Base-by-base conservation (phyloP, 2,797 vertebrate species). In the Phataginus tetradactyla region DNA sequence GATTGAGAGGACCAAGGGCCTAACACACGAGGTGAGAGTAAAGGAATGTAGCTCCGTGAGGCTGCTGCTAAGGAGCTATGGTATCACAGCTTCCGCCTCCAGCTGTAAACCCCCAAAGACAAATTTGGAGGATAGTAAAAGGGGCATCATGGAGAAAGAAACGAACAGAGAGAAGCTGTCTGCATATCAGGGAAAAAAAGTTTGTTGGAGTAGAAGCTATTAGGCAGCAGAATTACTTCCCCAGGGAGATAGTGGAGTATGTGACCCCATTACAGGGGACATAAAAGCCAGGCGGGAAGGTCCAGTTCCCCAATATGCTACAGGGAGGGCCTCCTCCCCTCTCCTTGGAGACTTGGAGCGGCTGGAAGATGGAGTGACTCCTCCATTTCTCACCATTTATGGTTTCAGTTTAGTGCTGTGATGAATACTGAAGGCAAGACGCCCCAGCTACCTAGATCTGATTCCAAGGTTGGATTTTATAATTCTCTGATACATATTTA, bases 81-180 rank as follows among this genome's bases (percentile, higher is more conserved):
- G 23, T 66, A 66, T 87, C 91, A 49, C 7, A 32, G 64, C 51
- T 45, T 89, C 63, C 90, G 90, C 87, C 55, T 94, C 18, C 4
- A 93, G 68, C 72, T 92, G n/a, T 74, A 97, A 97, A 94, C 91
- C 96, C 91, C 94, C 51, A 90, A 97, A 96, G 94, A 96, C 89
- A 74, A 97, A 97, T 96, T 97, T 97, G 63, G 84, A 94, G 77
- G 80, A 59, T 90, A 96, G 91, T 97, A 92, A 97, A 96, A 94
- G 86, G 96, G 94, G 96, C 86, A 96, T 97, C 96, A 80, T 51
- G 21, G 66, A 95, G 94, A 96, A 95, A 93, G 80, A 97, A 96
- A 96, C 94, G 95, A 97, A 90, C 86, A 94, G 89, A 95, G 72
- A 95, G 80, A 37, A 92, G 68, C 79, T 96, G 96, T 97, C 96